Evolutionary conservation across 2,797 vertebrate genomes (phyloP).

Genomic region (Phoeniculus purpureus): DNA sequence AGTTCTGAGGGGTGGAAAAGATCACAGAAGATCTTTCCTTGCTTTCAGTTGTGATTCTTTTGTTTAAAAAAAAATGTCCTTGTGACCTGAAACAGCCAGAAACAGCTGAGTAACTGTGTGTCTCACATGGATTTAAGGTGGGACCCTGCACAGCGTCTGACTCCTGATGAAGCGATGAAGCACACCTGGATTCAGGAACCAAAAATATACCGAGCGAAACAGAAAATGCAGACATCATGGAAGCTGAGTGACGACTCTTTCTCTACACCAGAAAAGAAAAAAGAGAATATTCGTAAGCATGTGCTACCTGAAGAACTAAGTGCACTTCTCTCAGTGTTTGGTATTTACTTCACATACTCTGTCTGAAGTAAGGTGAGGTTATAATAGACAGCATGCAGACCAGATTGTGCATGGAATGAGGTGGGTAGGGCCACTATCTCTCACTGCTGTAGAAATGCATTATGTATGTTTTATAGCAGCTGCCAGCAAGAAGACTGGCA

Average conservation of each 20-base stretch:
- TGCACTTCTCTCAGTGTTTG: not conserved
- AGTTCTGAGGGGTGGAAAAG: not conserved
- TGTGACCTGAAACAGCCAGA: not conserved
- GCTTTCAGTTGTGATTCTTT: not conserved
- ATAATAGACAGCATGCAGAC: not conserved
- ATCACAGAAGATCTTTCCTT: not conserved
- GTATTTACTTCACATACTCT: not conserved
- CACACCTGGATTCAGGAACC: slow-evolving; percentile 91
- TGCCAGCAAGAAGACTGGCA: not conserved
- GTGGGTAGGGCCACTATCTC: not conserved
- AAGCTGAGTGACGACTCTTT: slow-evolving; percentile 72
- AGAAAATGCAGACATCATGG: slow-evolving; percentile 71
- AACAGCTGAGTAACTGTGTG: not conserved
- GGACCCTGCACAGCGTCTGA: slow-evolving; percentile 91
- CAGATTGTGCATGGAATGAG: not conserved
- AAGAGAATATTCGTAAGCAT: slow-evolving; percentile 41
- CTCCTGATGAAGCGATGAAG: slow-evolving; percentile 88
- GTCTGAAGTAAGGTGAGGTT: not conserved
- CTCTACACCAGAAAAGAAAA: slow-evolving; percentile 58
- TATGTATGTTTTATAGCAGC: not conserved
- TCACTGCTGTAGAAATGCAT: not conserved
- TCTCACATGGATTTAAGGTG: slow-evolving; percentile 74
- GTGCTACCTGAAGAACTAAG: not conserved
- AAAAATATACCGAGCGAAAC: slow-evolving; percentile 77
- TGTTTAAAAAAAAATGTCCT: not conserved